Evolutionary conservation across 1,140 invertebrate genomes (phyloP), one percentile per base, ranked within the genome.

Genomic region (Charaxes varanes): DNA sequence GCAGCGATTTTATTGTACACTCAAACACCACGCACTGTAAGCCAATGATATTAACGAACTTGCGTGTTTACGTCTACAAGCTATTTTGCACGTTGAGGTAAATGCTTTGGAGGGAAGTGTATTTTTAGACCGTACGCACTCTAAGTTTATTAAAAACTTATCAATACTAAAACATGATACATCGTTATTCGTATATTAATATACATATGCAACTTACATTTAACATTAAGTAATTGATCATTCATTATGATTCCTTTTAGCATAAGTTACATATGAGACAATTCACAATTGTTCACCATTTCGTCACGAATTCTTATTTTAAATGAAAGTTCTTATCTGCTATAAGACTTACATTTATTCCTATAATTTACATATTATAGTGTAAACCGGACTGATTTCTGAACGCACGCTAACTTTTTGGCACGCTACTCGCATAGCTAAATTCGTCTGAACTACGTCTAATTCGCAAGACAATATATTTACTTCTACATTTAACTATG

Each of bases 341-440:
- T 21, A 44, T 35, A 41, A 28, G 28, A 47, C 16, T 33, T 48
- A 37, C 32, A 35, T 41, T 32, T 44, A 21, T 27, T 21, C 2
- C 34, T 53, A 49, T 40, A 46, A 31, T 43, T 24, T 28, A 48
- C 41, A 54, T 41, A 7, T 10, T 4, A 8, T n/a, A 23, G 3
- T 41, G 21, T 28, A 40, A 15, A 27, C 21, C 30, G 27, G 22
- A 27, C 4, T 2, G 6, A 30, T 24, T 34, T 54, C 41, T 42
- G 27, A 34, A 40, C 28, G 41, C 31, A 38, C 31, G 42, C 41
- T 44, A 53, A 53, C 7, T 68, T 56, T 77, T 80, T 77, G 76
- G 72, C 76, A 76, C 70, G 43, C 66, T 69, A 72, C 68, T n/a
- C 59, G 53, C 24, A 63, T 48, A 53, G 47, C 63, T 68, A 74